Base-by-base conservation (phyloP, 2,888 invertebrate genomes). In the Cryptus armator region DNA sequence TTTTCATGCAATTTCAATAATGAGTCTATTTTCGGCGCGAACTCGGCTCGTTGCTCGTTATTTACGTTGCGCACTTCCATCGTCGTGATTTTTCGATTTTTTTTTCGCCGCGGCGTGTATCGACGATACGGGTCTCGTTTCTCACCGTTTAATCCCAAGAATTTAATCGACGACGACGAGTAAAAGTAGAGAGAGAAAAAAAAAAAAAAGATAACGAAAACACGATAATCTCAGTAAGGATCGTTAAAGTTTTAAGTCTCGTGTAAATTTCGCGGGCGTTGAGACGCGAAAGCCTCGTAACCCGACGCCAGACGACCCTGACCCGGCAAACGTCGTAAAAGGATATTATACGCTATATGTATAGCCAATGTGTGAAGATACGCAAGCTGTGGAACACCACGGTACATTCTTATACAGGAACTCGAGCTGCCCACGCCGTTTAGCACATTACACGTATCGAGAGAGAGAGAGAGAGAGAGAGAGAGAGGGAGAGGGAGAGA, bases 261-360 rank as follows among this genome's bases (percentile, higher is more conserved):
- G 64, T 43, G 79, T 79, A 62, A 83, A 79, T 80, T 75, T 71
- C 95, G 9, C 93, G 93, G 84, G 94, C 94, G 76, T 94, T 93
- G 81, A 77, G 77, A 62, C 77, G 77, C 70, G 78, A 46, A 62
- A 77, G 74, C 44, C 77, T 77, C 77, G 86, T 86, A 83, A 86
- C 75, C 66, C 80, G 81, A 86, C 71, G 81, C 84, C 53, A 78
- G 85, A 56, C 86, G 89, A 89, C 90, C 91, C 83, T 90, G 90
- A 91, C 90, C 91, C 90, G 89, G 76, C 89, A 88, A 90, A 89
- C 88, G 90, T 90, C 89, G 89, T 87, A 89, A 86, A 87, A 88
- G 86, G 72, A 46, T 46, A 44, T 51, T 44, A 46, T 24, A 46
- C 24, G 59, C 19, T 66, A 32, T 44, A 12, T 29, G 19, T 68